phyloP scores from a whole-genome alignment of 2,113 vertebrate genomes.

The Trachemys scripta region DNA sequence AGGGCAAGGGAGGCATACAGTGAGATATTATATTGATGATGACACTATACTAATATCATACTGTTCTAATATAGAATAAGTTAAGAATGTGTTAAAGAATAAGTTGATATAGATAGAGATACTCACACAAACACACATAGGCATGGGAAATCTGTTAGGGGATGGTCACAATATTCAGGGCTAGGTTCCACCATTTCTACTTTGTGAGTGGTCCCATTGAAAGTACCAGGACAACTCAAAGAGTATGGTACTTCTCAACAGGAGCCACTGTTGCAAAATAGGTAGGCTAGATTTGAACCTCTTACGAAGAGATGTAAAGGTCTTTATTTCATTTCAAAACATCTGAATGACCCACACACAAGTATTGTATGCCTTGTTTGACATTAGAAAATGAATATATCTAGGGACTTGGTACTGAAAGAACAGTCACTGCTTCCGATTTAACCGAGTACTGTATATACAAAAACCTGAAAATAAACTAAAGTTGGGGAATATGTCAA shows the following conservation, averaged over 20 bases:
- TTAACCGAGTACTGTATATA: neutral
- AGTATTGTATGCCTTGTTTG: neutral
- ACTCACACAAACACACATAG: neutral
- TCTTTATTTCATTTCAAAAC: neutral
- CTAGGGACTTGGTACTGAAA: neutral
- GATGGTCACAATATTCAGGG: neutral
- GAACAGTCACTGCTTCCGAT: neutral
- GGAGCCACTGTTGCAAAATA: neutral
- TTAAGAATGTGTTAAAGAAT: neutral
- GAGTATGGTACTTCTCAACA: neutral
- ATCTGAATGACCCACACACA: neutral
- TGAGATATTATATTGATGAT: neutral
- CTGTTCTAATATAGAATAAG: neutral
- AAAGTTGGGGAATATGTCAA: neutral
- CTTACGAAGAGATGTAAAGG: neutral
- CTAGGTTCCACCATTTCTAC: neutral
- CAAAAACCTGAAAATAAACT: neutral
- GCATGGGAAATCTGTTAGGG: neutral
- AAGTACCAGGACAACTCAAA: conserved; percentile 9
- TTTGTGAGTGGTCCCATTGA: neutral
- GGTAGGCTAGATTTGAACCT: neutral
- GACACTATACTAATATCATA: neutral
- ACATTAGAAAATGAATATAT: neutral
- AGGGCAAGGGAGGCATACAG: neutral
- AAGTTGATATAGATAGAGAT: neutral